These are phyloP conservation scores for Cottoperca gobio DNA, from an alignment of 2,797 vertebrate species.

Conservation along the genomic window DNA sequence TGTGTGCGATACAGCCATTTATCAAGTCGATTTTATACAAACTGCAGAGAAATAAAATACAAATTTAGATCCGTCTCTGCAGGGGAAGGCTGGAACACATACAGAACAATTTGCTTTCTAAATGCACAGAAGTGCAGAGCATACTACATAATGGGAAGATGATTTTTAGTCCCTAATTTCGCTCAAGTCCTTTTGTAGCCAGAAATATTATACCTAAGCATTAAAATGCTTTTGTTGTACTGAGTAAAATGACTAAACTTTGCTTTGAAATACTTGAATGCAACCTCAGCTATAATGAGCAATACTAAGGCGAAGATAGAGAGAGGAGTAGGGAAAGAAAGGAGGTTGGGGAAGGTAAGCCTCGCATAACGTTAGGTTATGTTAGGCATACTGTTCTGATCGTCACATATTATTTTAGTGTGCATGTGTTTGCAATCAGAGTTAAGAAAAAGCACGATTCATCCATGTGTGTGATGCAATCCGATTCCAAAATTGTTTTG, in stretches of 20 bases:
- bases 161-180: background rate
- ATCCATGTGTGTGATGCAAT: constrained; percentile 41
- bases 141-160: background rate
- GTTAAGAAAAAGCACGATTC: constrained; percentile 1
- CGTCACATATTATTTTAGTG: background rate
- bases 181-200: background rate
- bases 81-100: background rate
- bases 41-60: background rate
- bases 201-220: background rate
- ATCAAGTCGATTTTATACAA: background rate
- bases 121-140: background rate
- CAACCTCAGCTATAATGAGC: background rate
- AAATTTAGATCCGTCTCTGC: background rate
- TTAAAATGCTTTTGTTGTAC: background rate
- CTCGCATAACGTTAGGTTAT: background rate
- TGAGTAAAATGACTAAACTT: background rate
- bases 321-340: background rate
- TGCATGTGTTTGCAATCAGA: constrained; percentile 2
- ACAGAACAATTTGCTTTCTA: background rate
- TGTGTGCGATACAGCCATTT: background rate
- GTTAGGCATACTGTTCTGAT: background rate
- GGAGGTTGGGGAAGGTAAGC: background rate
- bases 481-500: constrained; percentile 13
- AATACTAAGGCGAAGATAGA: background rate
- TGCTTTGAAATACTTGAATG: background rate